Percentiles rank a stretch among this genome's conserved stretches.
Conservation (phyloP, 2,113 vertebrate genomes). For the Tursiops truncatus region DNA sequence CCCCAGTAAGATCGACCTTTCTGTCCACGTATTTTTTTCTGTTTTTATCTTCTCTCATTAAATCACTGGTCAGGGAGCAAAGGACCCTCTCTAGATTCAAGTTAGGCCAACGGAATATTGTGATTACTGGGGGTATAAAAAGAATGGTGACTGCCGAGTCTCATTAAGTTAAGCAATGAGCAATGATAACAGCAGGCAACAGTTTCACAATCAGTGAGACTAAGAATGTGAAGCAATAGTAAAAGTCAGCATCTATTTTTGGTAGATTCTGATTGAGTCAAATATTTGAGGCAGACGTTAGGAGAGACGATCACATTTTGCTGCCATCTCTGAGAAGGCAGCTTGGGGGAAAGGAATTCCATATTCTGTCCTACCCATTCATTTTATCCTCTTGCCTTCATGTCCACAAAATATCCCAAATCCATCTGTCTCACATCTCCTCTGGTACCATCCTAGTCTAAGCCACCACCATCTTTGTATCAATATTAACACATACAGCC, state of each 20-base stretch:
- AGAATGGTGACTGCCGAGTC: conserved; percentile 50
- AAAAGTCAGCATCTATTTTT: conserved; percentile 68
- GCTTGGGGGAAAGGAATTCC: not conserved
- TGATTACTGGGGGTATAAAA: conserved; percentile 65
- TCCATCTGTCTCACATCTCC: not conserved
- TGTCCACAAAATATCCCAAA: not conserved
- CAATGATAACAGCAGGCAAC: conserved; percentile 55
- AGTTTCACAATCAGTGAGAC: conserved; percentile 64
- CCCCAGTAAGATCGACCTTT: not conserved
- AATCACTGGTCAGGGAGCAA: conserved; percentile 48
- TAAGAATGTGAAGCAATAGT: conserved; percentile 61
- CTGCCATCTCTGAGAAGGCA: conserved; percentile 40
- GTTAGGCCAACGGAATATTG: conserved; percentile 39
- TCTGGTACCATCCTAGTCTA: not conserved
- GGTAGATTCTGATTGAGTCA: conserved; percentile 60
- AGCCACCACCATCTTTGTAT: not conserved
- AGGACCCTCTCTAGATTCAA: not conserved
- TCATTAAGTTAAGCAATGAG: conserved; percentile 67
- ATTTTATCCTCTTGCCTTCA: not conserved
- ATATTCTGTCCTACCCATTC: not conserved
- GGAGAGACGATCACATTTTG: conserved; percentile 52
- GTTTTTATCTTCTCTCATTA: conserved; percentile 32
- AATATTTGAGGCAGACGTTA: conserved; percentile 50
- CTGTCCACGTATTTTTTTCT: not conserved
- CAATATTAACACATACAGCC: not conserved